Percentiles rank a stretch among this genome's conserved stretches.
These are phyloP conservation scores for Erebia aethiops DNA, from an alignment of 2,888 invertebrate species.

Conservation along the genomic window DNA sequence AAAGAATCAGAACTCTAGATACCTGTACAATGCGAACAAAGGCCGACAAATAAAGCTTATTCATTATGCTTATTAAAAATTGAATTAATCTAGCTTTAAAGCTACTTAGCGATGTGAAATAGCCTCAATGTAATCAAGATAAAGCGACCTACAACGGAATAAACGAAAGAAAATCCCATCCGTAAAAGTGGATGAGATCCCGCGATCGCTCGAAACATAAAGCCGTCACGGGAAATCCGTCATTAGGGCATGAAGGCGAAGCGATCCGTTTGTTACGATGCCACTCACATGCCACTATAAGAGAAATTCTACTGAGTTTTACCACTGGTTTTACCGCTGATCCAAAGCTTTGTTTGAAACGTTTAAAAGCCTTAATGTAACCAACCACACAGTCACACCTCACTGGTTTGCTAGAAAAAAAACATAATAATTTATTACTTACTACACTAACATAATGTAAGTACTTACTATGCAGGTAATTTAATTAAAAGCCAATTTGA, in stretches of 20 bases:
- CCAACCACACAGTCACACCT: too few species aligned
- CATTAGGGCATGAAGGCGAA: constrained; percentile 36
- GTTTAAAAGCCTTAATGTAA: too few species aligned
- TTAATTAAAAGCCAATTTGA: too few species aligned
- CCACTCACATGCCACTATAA: constrained; percentile 34
- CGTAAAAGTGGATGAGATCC: constrained; percentile 11
- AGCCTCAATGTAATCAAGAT: constrained; percentile 2
- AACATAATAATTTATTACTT: too few species aligned
- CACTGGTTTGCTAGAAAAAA: too few species aligned
- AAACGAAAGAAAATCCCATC: constrained; percentile 22
- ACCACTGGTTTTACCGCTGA: constrained; percentile 2
- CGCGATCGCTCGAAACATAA: constrained; percentile 32
- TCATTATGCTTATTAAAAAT: not conserved
- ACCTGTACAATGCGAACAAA: too few species aligned
- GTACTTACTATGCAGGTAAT: too few species aligned
- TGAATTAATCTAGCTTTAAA: not conserved
- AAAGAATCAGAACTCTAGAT: too few species aligned
- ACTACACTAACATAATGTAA: too few species aligned
- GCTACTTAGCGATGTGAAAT: not conserved
- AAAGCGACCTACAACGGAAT: constrained; percentile 10
- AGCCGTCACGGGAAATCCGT: constrained; percentile 35
- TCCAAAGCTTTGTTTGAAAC: constrained; percentile 26
- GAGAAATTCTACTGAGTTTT: constrained; percentile 19
- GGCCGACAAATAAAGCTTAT: not conserved
- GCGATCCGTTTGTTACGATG: constrained; percentile 35